Evolutionary conservation across 2,888 invertebrate species (phyloP), one percentile per base, ranked within the genome.

Genomic region (Drosophila colorata): DNA sequence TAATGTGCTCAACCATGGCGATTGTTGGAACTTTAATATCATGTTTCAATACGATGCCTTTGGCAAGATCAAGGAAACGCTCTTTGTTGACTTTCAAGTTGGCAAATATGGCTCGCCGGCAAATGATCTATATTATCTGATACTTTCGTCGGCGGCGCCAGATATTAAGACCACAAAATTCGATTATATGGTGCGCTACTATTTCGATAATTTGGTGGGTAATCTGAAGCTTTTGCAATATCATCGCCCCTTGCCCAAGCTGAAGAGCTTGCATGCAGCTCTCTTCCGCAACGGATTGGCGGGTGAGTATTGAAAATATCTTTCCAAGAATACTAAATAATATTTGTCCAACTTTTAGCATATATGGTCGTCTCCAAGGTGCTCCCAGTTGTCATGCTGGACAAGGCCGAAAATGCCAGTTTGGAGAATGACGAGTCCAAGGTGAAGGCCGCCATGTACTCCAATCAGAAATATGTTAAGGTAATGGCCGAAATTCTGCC

Each of bases 11-110:
- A 91, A 80, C 47, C 92, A 91, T 59, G 91, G 91, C 5, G 91
- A 91, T 55, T 88, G 90, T 20, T 91, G 91, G 91, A 78, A 85
- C 44, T 89, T 85, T 33, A 91, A 92, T 38, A 89, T 92, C 0
- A 90, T 91, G 90, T 92, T 91, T 43, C 88, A 89, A 59, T 88
- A 91, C 43, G 90, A 91, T 68, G 90, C 89, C 0, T 90, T 90
- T 67, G 91, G 90, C 11, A 83, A 84, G 31, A 87, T 92, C 14
- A 90, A 85, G 47, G 85, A 92, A 35, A 75, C 88, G 0, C 68
- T 83, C 0, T 80, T 91, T 55, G 76, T 91, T 8, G 91, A 91
- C 63, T 85, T 82, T 57, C 91, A 91, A 74, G 59, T 90, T 2
- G 79, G 84, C 58, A 90, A 89, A 70, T 91, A 88, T 81, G 91